Evolutionary conservation across 1,140 invertebrate species (phyloP).

Genomic region (Aphidius gifuensis): DNA sequence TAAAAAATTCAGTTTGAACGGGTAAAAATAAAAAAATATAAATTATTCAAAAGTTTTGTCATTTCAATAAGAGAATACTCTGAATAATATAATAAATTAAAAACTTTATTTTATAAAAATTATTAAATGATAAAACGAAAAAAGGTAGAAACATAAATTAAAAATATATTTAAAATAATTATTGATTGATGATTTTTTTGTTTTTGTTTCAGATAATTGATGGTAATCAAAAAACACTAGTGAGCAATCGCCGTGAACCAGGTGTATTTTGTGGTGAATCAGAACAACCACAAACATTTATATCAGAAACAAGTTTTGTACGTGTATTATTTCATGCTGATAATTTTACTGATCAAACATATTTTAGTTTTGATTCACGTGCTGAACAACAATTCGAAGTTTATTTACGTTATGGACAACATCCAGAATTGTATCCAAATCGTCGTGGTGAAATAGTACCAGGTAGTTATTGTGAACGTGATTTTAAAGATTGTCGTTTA

Average conservation of each 20-base stretch:
- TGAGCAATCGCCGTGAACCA: constrained; percentile 79
- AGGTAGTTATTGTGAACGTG: constrained; percentile 83
- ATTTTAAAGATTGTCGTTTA: constrained; percentile 78
- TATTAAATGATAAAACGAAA: too few species aligned
- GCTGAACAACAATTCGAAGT: constrained; percentile 88
- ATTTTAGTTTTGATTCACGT: constrained; percentile 72
- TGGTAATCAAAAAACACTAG: constrained; percentile 80
- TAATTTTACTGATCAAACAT: constrained; percentile 88
- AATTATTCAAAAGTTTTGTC: too few species aligned
- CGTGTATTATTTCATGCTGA: constrained; percentile 86
- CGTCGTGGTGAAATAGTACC: constrained; percentile 79
- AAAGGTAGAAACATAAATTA: too few species aligned
- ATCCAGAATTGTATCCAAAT: constrained; percentile 88
- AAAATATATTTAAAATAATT: too few species aligned
- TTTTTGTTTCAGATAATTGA: constrained; percentile 70
- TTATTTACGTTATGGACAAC: constrained; percentile 83
- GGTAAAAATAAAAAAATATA: too few species aligned
- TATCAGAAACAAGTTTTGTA: constrained; percentile 89
- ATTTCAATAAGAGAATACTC: too few species aligned
- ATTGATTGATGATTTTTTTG: too few species aligned
- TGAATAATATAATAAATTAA: background rate
- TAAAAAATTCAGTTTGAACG: too few species aligned
- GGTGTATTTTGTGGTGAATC: constrained; percentile 90
- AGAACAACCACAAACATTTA: constrained; percentile 89
- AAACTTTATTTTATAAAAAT: too few species aligned